Percentiles rank a stretch among this genome's conserved stretches.
Conservation (phyloP, 92 coral and sea anemone species). For the Epizoanthus fatuus region DNA sequence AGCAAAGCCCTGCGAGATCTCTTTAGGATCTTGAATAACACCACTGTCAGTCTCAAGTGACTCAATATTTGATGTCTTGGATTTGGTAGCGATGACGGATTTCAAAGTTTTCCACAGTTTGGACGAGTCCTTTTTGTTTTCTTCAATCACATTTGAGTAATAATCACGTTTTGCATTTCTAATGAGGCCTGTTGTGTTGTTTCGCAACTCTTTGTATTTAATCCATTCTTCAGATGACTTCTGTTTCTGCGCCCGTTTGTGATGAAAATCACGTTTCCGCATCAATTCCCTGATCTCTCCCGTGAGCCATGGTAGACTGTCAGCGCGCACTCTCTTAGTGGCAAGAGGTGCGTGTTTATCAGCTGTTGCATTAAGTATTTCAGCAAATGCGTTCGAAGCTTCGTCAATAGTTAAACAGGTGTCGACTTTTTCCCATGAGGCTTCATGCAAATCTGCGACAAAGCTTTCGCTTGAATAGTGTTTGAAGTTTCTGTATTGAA, state of each 20-base stretch:
- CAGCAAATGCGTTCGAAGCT: slow-evolving; percentile 38
- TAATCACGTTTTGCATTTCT: slow-evolving; percentile 64
- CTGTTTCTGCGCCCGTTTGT: slow-evolving; percentile 50
- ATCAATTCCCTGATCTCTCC: slow-evolving; percentile 58
- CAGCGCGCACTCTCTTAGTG: slow-evolving; percentile 53
- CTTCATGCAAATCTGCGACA: slow-evolving; percentile 36
- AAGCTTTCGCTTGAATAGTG: slow-evolving; percentile 39
- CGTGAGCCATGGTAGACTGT: slow-evolving; percentile 69
- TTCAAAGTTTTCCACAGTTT: slow-evolving; percentile 57
- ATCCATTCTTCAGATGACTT: slow-evolving; percentile 52
- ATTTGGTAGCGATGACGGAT: slow-evolving; percentile 39
- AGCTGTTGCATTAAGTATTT: slow-evolving; percentile 25
- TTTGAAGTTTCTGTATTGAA: slow-evolving; percentile 27
- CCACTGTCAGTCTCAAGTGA: slow-evolving; percentile 62
- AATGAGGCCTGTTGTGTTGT: slow-evolving; percentile 68
- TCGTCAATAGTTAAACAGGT: slow-evolving; percentile 41
- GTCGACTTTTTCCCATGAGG: slow-evolving; percentile 47
- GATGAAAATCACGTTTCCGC: slow-evolving; percentile 68
- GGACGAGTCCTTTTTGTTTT: slow-evolving; percentile 60
- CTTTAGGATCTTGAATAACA: slow-evolving; percentile 38
- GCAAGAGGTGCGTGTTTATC: slow-evolving; percentile 59
- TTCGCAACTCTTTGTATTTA: slow-evolving; percentile 64
- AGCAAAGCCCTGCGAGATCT: slow-evolving; percentile 60
- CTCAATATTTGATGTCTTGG: slow-evolving; percentile 35
- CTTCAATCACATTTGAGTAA: slow-evolving; percentile 57